Evolutionary conservation across 2,888 invertebrate genomes (phyloP), one percentile per base, ranked within the genome.

Genomic region (Lepidocyrtoides sp.): DNA sequence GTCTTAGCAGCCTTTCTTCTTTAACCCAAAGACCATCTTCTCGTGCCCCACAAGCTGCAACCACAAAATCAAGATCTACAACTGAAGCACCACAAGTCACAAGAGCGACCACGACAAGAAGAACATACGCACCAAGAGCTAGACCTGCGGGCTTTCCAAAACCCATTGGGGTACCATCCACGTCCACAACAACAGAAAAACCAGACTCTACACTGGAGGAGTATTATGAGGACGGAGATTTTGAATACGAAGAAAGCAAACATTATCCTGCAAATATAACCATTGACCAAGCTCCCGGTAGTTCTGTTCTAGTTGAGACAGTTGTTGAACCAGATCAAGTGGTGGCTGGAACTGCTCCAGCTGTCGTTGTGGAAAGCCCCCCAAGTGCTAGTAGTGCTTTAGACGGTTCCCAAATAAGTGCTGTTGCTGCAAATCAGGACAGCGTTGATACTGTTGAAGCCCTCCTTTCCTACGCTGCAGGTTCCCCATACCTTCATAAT

Each of bases 81-180:
- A 92, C 92, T 0, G 91, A 93, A 10, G 41, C 93, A 0, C 87
- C 93, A 5, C 85, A 88, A 29, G 60, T 79, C 29, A 86, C 92
- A 54, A 69, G 84, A 60, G 48, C 95, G 0, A 92, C 93, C 5
- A 93, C 94, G 12, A 95, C 93, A 4, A 91, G 83, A 54, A 26
- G 92, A 20, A 84, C 92, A 0, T 94, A 93, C 63, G 92, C 93
- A 57, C 93, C 93, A n/a, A 32, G 94, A 84, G 86, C 92, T 10
- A 77, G 93, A 17, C 93, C 93, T 8, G 89, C 92, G 8, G 92
- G 91, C 2, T 94, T 94, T 77, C 94, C 94, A 0, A 87, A 87
- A 32, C 89, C 93, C n/a, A 91, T 92, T 82, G 93, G 93, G 14
- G 57, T 83, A 12, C 12, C 36, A 20, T 44, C 91, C 10, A 85